Evolutionary conservation across 2,113 vertebrate species (phyloP), one percentile per base, ranked within the genome.

Genomic region (Coreoperca whiteheadi): DNA sequence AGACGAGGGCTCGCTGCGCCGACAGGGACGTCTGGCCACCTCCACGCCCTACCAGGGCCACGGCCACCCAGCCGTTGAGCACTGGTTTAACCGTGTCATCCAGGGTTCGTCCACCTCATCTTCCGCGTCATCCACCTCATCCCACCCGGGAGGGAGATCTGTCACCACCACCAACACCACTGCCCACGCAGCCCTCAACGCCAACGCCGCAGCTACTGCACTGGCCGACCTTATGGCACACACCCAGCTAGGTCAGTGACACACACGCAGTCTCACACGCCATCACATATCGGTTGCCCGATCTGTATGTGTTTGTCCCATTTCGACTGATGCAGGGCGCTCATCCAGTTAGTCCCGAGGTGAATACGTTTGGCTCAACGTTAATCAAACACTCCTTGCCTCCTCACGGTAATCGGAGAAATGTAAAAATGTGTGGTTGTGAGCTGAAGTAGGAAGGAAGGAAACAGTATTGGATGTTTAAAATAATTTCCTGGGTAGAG

Each of bases 41-140:
- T 97, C 97, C 91, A 96, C 97, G 64, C 95, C 96, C 87, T 96
- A 97, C 94, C 97, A 97, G 87, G 95, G 90, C 77, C 92, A 93
- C 84, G 75, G 91, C 84, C 97, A 96, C 92, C 95, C 97, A 79
- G 95, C 94, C 88, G 94, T 97, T 74, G 98, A 98, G 93, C 97
- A 97, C 96, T 98, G 98, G 98, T 97, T 97, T 94, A 97, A 96
- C 95, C 95, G 95, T 69, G 98, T 97, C 92, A 95, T 96, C 95
- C 98, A 98, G 96, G 97, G 98, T 95, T 99, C 98, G 82, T 98
- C 98, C 97, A 98, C 98, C 87, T 99, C 98, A 94, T 99, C 98
- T 88, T 99, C 98, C 30, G 97, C 98, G 81, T 99, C 98, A 23
- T 99, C 98, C 96, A 98, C 98, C 86, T 98, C 98, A 94, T 99